Evolutionary conservation across 1,140 invertebrate genomes (phyloP).

Genomic region (Trichonephila clavata): DNA sequence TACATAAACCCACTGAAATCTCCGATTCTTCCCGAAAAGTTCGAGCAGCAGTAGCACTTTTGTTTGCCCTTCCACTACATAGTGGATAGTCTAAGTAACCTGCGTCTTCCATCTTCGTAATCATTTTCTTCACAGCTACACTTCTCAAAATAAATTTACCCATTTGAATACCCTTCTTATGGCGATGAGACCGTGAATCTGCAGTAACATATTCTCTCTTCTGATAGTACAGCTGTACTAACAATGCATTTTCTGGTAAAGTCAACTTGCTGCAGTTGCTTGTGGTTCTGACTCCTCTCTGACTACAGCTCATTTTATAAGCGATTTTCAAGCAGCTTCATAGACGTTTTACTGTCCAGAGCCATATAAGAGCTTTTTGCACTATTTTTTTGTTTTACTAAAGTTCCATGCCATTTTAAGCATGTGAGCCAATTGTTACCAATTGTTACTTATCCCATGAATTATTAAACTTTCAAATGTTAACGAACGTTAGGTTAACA

Average conservation of each 20-base stretch:
- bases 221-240: neutral
- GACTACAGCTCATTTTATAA: neutral
- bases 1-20: no score
- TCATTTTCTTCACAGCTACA: neutral
- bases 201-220: neutral
- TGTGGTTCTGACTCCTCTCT: neutral
- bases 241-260: neutral
- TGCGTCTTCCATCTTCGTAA: neutral
- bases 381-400: neutral
- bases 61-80: no score
- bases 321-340: neutral
- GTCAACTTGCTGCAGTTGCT: neutral
- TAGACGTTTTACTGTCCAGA: neutral
- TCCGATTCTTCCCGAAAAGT: no score
- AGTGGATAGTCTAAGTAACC: neutral
- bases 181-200: no score
- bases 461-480: no score
- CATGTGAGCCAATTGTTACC: neutral
- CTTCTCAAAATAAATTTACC: neutral
- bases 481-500: no score
- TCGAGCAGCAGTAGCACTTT: no score
- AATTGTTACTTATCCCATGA: no score
- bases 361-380: neutral
- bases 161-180: neutral
- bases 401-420: neutral